Evolutionary conservation across 2,888 invertebrate species (phyloP).

Genomic region (Pherbina coryleti): DNA sequence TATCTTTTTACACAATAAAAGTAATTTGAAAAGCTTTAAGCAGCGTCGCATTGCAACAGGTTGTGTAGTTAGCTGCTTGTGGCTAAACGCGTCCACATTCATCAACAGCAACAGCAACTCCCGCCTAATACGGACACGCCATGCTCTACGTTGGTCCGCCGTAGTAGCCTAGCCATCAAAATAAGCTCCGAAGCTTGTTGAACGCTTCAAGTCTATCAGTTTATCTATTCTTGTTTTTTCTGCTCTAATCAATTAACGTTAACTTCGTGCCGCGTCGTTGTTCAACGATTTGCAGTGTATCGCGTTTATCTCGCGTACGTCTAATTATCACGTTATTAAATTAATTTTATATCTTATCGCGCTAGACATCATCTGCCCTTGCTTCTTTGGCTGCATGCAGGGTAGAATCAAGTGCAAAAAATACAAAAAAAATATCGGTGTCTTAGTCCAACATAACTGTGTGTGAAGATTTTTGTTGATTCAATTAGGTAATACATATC

Average conservation of each 20-base stretch:
- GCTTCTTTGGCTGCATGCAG: neutral
- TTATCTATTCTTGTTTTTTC: neutral
- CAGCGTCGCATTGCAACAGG: no score
- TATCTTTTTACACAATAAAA: no score
- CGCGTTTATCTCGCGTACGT: neutral
- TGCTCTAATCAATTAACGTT: neutral
- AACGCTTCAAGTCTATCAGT: neutral
- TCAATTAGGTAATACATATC: neutral
- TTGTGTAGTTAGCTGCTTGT: no score
- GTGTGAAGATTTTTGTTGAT: neutral
- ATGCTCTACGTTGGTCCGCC: no score
- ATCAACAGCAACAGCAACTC: no score
- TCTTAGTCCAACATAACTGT: neutral
- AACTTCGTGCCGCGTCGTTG: neutral
- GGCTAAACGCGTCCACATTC: no score
- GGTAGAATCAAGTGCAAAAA: neutral
- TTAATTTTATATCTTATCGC: slow-evolving; percentile 2
- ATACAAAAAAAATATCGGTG: neutral
- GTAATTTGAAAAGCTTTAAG: no score
- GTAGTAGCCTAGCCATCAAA: no score
- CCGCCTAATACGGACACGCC: no score
- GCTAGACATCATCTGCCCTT: slow-evolving; percentile 1
- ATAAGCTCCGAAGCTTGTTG: no score
- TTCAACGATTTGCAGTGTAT: neutral
- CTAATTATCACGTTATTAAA: neutral